Percentiles rank a stretch among this genome's conserved stretches.
These are phyloP conservation scores for Serripes groenlandicus DNA, from an alignment of 2,888 invertebrate genomes.

Conservation along the genomic window DNA sequence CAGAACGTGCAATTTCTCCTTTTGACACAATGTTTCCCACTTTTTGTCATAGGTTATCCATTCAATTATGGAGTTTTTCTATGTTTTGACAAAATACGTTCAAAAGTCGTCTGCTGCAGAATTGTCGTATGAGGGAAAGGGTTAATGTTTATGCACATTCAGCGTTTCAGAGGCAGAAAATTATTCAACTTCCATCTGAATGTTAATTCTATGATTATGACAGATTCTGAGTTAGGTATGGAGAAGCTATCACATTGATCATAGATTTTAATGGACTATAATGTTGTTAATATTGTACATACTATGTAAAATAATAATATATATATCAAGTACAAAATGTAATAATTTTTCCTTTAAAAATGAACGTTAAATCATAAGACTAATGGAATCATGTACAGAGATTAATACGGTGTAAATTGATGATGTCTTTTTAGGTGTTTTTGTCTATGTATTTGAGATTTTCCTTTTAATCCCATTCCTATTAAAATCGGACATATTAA, in stretches of 20 bases:
- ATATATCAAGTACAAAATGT: constrained; percentile 44
- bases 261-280: constrained; percentile 33
- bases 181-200: too few species aligned
- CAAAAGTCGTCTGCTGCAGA: too few species aligned
- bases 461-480: background rate
- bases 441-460: background rate
- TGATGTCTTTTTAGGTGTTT: constrained; percentile 6
- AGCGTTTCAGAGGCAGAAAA: too few species aligned
- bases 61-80: too few species aligned
- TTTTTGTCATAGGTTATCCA: too few species aligned
- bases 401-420: constrained; percentile 36
- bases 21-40: too few species aligned
- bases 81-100: too few species aligned
- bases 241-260: background rate
- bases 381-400: constrained; percentile 57
- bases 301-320: constrained; percentile 67
- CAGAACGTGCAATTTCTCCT: too few species aligned
- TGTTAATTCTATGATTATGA: too few species aligned
- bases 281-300: constrained; percentile 63
- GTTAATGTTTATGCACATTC: too few species aligned
- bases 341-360: constrained; percentile 33
- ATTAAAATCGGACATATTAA: too few species aligned
- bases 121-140: too few species aligned
- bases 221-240: background rate
- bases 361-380: constrained; percentile 15